Evolutionary conservation across 2,888 invertebrate species (phyloP), one percentile per base, ranked within the genome.

Genomic region (Netelia fuscicornis): DNA sequence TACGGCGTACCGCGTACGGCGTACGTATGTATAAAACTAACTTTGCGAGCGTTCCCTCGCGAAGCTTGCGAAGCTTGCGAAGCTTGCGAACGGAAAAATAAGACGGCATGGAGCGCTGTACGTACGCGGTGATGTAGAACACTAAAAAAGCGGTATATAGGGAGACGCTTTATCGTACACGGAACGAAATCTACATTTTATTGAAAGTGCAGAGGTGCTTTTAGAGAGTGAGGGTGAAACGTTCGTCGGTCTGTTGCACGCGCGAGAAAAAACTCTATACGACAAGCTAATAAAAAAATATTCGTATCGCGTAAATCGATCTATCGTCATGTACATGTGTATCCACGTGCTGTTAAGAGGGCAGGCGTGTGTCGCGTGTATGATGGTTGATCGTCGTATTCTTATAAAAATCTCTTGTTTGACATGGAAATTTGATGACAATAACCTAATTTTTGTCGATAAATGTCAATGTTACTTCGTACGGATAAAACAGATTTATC

Each of bases 21-120:
- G 54, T 37, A 74, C 80, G 85, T 87, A 86, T 86, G 48, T 72
- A 58, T 75, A 85, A 90, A 90, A 88, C 89, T 89, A 90, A 90
- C 88, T 91, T 91, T 89, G 80, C 88, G 84, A 87, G 86, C 83
- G 84, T 83, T 71, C 20, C 65, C 75, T 84, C 68, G 17, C 17
- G 17, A 17, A 17, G 17, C 17, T 84, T 65, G 60, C 76, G 78
- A 75, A 70, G n/a, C 75, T 84, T 65, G 17, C 17, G 17, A 17
- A 17, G 17, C 17, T 84, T 65, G 60, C 76, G 78, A 75, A 70
- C 25, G 30, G 42, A 62, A 76, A 76, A 84, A 67, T 30, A 11
- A 71, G 13, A 23, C 70, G 77, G 72, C 65, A 20, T 20, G 56
- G 64, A 52, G 62, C 56, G 72, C 56, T 48, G 37, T 42, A 58